A percentile compares a stretch with the other conserved stretches of the same genome.
These are phyloP conservation scores for Girardia tigrina DNA, from an alignment of 2,888 invertebrate genomes.

Conservation along the genomic window DNA sequence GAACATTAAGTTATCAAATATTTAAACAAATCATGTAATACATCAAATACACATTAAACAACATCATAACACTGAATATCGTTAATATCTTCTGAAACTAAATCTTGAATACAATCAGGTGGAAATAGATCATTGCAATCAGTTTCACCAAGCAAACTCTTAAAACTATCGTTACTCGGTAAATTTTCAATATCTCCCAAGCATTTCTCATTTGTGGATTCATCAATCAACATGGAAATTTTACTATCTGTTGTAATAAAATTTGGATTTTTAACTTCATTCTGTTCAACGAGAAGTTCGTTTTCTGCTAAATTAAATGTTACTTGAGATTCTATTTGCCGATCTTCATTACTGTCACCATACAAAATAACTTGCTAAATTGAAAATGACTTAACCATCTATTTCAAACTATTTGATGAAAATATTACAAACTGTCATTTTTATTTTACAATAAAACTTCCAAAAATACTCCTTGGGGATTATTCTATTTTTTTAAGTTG, in stretches of 20 bases:
- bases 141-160: not conserved
- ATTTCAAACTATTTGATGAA: not conserved
- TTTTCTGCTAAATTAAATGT: not conserved
- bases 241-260: not conserved
- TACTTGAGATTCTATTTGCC: not conserved
- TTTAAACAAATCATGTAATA: too few relatives aligned
- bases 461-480: not conserved
- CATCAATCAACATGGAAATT: not conserved
- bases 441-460: not conserved
- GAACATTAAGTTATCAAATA: too few relatives aligned
- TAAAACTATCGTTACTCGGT: constrained; percentile 8
- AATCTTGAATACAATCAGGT: constrained; percentile 6
- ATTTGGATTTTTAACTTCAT: not conserved
- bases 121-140: not conserved
- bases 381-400: not conserved
- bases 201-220: not conserved
- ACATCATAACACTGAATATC: constrained; percentile 18
- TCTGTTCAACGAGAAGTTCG: not conserved
- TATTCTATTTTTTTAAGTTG: too few relatives aligned
- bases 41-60: not conserved
- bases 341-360: not conserved
- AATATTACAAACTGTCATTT: not conserved
- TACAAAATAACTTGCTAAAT: not conserved
- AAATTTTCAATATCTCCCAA: not conserved
- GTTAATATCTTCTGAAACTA: constrained; percentile 7